A percentile compares a stretch with the other conserved stretches of the same genome.
Evolutionary conservation across 1,140 invertebrate species (phyloP).

Genomic region (Tetraneura akinire): DNA sequence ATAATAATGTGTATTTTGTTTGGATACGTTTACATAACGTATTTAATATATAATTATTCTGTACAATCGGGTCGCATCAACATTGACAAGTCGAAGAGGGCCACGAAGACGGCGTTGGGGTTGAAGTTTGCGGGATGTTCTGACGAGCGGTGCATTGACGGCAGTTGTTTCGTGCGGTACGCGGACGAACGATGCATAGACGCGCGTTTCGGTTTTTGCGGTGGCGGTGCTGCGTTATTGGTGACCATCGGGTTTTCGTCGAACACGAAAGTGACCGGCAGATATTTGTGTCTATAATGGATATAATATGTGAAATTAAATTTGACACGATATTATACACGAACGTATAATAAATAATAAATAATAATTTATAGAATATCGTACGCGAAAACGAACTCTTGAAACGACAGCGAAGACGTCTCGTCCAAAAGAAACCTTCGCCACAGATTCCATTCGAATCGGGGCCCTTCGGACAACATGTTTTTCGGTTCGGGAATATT

Average conservation of each 20-base stretch:
- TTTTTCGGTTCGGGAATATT: neutral
- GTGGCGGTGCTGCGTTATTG: neutral
- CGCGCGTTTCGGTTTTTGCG: neutral
- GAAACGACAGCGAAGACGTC: neutral
- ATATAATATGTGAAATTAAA: neutral
- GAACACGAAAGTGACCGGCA: neutral
- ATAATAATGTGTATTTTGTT: no score
- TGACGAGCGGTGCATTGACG: no score
- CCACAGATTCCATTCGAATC: constrained; percentile 29
- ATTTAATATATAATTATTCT: neutral
- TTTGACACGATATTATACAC: no score
- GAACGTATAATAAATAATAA: no score
- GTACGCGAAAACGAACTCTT: constrained; percentile 28
- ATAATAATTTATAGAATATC: no score
- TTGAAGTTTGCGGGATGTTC: neutral
- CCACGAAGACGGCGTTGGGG: neutral
- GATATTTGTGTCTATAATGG: constrained; percentile 8
- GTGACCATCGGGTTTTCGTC: neutral
- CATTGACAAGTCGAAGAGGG: constrained; percentile 25
- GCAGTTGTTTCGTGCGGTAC: no score
- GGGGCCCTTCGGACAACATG: constrained; percentile 7
- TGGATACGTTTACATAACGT: no score
- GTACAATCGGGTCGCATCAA: constrained; percentile 14
- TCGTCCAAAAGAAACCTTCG: neutral
- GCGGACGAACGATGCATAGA: no score